Evolutionary conservation across 2,888 invertebrate genomes (phyloP), one percentile per base, ranked within the genome.

Genomic region (Ennomos quercinarius): DNA sequence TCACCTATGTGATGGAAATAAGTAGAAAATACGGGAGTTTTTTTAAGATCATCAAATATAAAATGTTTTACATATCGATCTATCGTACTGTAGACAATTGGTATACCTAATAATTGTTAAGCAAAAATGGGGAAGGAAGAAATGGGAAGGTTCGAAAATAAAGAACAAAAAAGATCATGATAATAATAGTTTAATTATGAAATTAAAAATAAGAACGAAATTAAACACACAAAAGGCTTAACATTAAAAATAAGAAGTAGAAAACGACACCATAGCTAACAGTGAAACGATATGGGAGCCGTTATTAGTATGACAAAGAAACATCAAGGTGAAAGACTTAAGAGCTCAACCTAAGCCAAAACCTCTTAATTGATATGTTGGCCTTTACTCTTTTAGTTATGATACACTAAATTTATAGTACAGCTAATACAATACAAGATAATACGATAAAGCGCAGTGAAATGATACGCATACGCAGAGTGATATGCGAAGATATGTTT

Each of bases 121-220:
- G 73, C n/a, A 74, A 76, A 76, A 78, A 70, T 76, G 77, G 76
- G 57, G 61, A 27, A 77, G 80, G 79, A 64, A 80, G 78, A 77
- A 81, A 78, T 64, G 83, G 82, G 72, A 77, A 80, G 64, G 66
- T 41, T 49, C 40, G 48, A 65, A 89, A 87, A 87, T 82, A 88
- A 90, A 86, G 76, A 87, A 88, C 86, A 83, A 89, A 89, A 88
- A 86, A 86, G 79, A 88, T 56, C 55, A 89, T 89, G 87, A 89
- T 87, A 89, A 91, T 89, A 88, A 88, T 89, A 89, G 85, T 91
- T 92, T 92, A 91, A 91, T 91, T 86, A 90, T 84, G 87, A 90
- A 91, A 90, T 84, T 89, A 90, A 91, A 89, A 90, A 88, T 91
- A 89, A 91, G 90, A 84, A 86, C 84, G 90, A 91, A 91, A 92